These are phyloP conservation scores for Staurois parvus DNA, from an alignment of 2,797 vertebrate species.

Conservation along the genomic window DNA sequence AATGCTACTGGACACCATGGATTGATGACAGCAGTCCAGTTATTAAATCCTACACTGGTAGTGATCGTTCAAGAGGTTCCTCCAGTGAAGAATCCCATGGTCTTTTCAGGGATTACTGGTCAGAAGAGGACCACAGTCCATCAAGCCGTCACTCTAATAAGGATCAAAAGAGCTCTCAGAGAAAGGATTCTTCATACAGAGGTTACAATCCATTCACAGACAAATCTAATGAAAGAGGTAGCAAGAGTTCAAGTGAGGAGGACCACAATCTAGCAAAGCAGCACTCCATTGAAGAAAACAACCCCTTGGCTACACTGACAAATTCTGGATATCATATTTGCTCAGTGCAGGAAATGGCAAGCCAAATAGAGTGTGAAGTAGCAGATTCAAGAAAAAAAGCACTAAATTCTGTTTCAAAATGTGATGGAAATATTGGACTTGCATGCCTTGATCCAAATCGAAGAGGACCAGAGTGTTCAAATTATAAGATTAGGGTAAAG, in stretches of 20 bases:
- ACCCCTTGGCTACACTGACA: background rate
- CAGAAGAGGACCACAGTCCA: background rate
- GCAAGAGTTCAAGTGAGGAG: background rate
- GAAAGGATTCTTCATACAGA: background rate
- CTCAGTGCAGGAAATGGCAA: background rate
- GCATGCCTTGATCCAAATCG: constrained; percentile 67
- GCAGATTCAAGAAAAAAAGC: background rate
- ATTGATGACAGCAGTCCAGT: background rate
- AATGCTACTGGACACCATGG: constrained; percentile 10
- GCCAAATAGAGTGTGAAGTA: background rate
- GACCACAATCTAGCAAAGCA: background rate
- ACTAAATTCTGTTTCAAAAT: background rate
- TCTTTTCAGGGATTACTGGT: background rate
- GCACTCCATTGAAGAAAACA: background rate
- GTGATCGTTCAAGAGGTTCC: background rate
- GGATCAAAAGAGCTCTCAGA: too few species aligned
- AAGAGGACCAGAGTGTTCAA: constrained; percentile 73
- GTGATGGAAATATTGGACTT: constrained; percentile 60
- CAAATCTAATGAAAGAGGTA: background rate
- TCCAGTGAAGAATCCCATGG: background rate
- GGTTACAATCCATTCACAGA: background rate
- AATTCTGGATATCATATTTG: background rate
- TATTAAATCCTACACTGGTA: background rate
- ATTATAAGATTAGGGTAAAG: constrained; percentile 66
- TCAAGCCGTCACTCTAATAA: too few species aligned